Conservation (phyloP, 2,888 invertebrate species). For the Lasioglossum calceatum region DNA sequence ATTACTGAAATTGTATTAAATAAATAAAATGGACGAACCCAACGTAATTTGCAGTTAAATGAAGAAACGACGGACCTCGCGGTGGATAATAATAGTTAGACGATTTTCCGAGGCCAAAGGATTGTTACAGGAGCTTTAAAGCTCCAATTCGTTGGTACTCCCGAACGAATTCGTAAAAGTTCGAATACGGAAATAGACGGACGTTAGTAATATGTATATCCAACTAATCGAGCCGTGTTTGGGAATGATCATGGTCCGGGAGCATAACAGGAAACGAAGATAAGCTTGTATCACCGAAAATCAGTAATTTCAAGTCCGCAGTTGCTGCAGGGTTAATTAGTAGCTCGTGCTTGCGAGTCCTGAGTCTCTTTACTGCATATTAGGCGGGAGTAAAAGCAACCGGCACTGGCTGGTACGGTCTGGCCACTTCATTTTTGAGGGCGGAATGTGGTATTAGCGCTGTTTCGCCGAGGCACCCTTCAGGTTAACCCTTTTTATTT, state of each 20-base stretch:
- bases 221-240: conserved; percentile 8
- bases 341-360: conserved; percentile 56
- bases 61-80: no score
- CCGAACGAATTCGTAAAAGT: conserved; percentile 1
- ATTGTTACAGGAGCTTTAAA: background rate
- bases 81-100: no score
- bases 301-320: conserved; percentile 63
- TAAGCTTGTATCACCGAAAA: conserved; percentile 54
- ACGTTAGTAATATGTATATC: background rate
- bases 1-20: background rate
- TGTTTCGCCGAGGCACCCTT: conserved; percentile 68
- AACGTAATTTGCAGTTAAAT: background rate
- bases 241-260: background rate
- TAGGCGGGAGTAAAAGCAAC: conserved; percentile 68
- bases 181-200: background rate
- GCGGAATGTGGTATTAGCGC: conserved; percentile 69
- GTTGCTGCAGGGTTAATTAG: conserved; percentile 67
- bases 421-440: conserved; percentile 66
- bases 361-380: conserved; percentile 69
- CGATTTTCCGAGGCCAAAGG: background rate
- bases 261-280: conserved; percentile 24
- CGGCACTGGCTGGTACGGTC: conserved; percentile 66
- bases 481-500: conserved; percentile 68
- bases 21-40: background rate
- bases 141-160: no score